Percentiles rank a stretch among this genome's conserved stretches.
phyloP scores from a whole-genome alignment of 2,888 invertebrate genomes.

The Acanthopleura granulata region DNA sequence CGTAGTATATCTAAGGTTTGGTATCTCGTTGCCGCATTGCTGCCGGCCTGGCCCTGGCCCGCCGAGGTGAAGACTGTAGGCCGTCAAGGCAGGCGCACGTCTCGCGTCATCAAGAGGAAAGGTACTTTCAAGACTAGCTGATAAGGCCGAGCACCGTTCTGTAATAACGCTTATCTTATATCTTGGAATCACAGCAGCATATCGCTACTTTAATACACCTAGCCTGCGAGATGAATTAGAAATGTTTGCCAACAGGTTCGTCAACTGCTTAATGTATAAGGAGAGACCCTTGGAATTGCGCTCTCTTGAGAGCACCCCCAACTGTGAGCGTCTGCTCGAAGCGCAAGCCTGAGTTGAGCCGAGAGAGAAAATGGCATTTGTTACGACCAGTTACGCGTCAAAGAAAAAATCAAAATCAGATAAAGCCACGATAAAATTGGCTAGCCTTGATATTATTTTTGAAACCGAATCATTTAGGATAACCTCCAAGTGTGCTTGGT shows the following conservation, averaged over 20 bases:
- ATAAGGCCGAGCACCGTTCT: no score
- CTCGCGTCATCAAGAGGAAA: no score
- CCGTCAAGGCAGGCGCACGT: no score
- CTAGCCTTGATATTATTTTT: conserved; percentile 3
- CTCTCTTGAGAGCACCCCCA: not conserved
- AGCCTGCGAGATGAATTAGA: conserved; percentile 10
- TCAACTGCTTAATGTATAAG: not conserved
- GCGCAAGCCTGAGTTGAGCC: not conserved
- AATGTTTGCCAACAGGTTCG: not conserved
- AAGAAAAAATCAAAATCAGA: conserved; percentile 3
- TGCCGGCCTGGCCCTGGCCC: no score
- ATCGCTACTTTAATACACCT: not conserved
- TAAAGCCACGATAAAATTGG: not conserved
- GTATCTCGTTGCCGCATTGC: no score
- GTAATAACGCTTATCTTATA: not conserved
- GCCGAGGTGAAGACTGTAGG: no score
- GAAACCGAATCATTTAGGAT: not conserved
- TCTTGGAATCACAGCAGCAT: not conserved
- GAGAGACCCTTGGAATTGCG: not conserved
- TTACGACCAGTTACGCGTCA: conserved; percentile 1
- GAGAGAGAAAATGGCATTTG: conserved; percentile 1
- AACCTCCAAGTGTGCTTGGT: conserved; percentile 4
- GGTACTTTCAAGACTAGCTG: no score
- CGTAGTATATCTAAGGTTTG: no score
- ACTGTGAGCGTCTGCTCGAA: not conserved